phyloP scores from a whole-genome alignment of 2,888 invertebrate genomes.

The Macrophya alboannulata region DNA sequence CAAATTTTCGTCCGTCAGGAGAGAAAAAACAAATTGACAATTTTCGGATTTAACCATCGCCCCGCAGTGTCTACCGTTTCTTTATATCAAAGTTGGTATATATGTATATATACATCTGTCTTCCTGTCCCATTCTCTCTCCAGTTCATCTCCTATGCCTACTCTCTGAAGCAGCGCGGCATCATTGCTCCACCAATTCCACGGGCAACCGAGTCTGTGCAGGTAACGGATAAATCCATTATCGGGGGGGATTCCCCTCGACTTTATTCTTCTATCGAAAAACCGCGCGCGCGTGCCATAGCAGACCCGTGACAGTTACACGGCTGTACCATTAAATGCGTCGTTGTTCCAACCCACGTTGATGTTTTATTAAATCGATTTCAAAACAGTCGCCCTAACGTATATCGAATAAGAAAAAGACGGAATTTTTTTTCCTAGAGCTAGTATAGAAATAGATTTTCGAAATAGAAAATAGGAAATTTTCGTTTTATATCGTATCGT shows the following conservation, averaged over 20 bases:
- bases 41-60: slow-evolving; percentile 46
- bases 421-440: background rate
- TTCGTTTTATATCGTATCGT: background rate
- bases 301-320: slow-evolving; percentile 63
- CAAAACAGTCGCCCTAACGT: slow-evolving; percentile 4
- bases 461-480: background rate
- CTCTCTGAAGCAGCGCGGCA: background rate
- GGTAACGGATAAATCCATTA: slow-evolving; percentile 69
- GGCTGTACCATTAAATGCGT: slow-evolving; percentile 67
- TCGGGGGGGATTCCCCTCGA: slow-evolving; percentile 60
- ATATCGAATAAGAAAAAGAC: background rate
- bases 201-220: slow-evolving; percentile 51
- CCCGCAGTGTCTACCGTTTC: background rate
- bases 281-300: slow-evolving; percentile 58
- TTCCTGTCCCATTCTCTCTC: background rate
- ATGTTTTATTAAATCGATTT: slow-evolving; percentile 45
- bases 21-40: slow-evolving; percentile 55
- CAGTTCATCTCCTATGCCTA: background rate
- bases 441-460: background rate
- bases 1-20: slow-evolving; percentile 22
- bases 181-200: slow-evolving; percentile 29
- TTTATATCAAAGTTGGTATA: background rate
- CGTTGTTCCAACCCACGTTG: slow-evolving; percentile 58
- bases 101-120: background rate
- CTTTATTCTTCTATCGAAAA: slow-evolving; percentile 30